Base-by-base conservation (phyloP, 2,113 vertebrate genomes). In the Apteryx mantelli region DNA sequence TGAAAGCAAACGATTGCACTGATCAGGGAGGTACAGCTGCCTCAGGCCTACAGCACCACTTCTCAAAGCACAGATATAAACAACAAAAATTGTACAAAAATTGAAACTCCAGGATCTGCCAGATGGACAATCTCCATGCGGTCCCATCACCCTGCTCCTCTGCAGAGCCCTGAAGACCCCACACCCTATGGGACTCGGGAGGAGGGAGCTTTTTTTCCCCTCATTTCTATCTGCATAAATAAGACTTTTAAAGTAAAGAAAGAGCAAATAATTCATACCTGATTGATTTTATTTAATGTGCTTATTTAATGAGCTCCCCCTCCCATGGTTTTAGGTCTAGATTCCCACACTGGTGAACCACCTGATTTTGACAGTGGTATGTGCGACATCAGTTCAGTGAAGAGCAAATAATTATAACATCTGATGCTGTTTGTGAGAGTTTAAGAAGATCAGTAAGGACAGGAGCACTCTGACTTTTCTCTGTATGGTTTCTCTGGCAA, bases 401-500 rank as follows among this genome's bases (percentile, higher is more conserved):
- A 84, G 40, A 88, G 25, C 89, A 94, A 96, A 93, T 88, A 92
- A 93, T 91, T 95, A 46, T 46, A 94, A 93, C 61, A 92, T 78
- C 68, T 20, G 25, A 82, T 82, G 71, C 53, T 79, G 28, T 82
- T 95, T 95, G 81, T 68, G 83, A 87, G 89, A 77, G 84, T 82
- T 93, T 96, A 94, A 92, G 75, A 82, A 94, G 86, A 97, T 95
- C 93, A 89, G 18, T 95, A 89, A 92, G 77, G 91, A 86, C 87
- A 91, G 25, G 44, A 94, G 74, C 77, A 91, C 84, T 82, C 91
- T 91, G 87, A 78, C 81, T 95, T 96, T 82, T 82, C 70, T 92
- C 92, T 91, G 89, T 84, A 91, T 61, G 55, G 95, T 98, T 98
- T 95, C 97, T 97, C 58, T 91, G 87, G 96, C 83, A 97, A 97